Base-by-base conservation (phyloP, 2,113 vertebrate species). In the Tyrannus savana region DNA sequence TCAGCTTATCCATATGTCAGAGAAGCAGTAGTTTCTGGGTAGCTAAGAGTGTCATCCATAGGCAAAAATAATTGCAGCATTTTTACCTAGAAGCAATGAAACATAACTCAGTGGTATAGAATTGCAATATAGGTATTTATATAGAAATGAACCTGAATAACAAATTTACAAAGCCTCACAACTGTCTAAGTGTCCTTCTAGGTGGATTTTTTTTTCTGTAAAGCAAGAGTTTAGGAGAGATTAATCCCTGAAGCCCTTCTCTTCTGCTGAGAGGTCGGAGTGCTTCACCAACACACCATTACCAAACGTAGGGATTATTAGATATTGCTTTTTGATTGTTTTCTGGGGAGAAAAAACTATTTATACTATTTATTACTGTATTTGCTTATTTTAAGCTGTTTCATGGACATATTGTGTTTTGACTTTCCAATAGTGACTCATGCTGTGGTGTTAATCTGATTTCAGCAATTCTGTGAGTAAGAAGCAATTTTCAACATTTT, bases 201-300 rank as follows among this genome's bases (percentile, higher is more conserved):
- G 18, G 22, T 31, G 15, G 39, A 5, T 12, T 24, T 56, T 69
- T 31, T 63, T 77, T 60, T 53, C 27, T 71, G 22, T 46, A 44
- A 78, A 56, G 44, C 12, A 52, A 12, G 3, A 39, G 1, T 21
- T 21, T 35, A 42, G 10, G 3, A 2, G 2, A 73, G 22, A 56
- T 33, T 64, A 3, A 28, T 19, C 50, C 55, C 30, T 28, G 23
- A 71, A 66, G 5, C 6, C 42, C 7, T 75, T 41, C 62, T 22
- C 4, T 68, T 91, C 60, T 77, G 25, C 33, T 58, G 24, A 52
- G 46, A 66, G 6, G 71, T 15, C 19, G 47, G 12, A 30, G 11
- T 23, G 4, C 23, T 39, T 73, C 66, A n/a, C 47, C 3, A 22
- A 47, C 15, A n/a, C 1, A 2, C 2, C 2, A 0, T 35, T 74